Conservation (phyloP, 2,888 invertebrate genomes). For the Drosophila ochracea region DNA sequence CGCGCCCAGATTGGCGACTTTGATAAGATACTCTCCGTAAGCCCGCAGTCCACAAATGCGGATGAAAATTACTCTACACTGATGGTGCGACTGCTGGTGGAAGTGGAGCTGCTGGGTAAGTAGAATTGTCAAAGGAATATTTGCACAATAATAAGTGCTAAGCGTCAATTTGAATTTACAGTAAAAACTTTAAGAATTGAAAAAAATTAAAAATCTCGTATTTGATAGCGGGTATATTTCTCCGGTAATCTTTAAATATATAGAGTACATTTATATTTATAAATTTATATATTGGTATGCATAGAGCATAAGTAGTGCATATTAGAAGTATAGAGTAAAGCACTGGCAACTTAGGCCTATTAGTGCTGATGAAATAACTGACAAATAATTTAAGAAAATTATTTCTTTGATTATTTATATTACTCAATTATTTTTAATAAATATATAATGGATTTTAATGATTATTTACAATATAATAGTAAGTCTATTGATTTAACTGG, state of each 20-base stretch:
- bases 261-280: background rate
- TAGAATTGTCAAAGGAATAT: background rate
- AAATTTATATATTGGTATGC: background rate
- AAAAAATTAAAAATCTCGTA: background rate
- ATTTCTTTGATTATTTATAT: background rate
- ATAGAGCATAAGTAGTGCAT: background rate
- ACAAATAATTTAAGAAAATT: background rate
- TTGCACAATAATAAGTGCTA: background rate
- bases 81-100: slow-evolving; percentile 76
- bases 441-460: background rate
- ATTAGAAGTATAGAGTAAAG: background rate
- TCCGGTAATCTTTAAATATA: background rate
- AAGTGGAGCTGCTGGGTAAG: slow-evolving; percentile 76
- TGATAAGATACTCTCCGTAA: slow-evolving; percentile 61
- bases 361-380: background rate
- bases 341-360: background rate
- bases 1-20: slow-evolving; percentile 68
- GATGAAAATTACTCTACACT: slow-evolving; percentile 80
- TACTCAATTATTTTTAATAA: background rate
- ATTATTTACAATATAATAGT: background rate
- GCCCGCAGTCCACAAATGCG: slow-evolving; percentile 41
- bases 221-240: background rate
- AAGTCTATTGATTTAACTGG: background rate
- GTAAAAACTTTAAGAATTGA: background rate
- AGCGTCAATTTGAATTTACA: background rate